Base-by-base conservation (phyloP, 2,797 vertebrate species). In the Sebastes iracundus region DNA sequence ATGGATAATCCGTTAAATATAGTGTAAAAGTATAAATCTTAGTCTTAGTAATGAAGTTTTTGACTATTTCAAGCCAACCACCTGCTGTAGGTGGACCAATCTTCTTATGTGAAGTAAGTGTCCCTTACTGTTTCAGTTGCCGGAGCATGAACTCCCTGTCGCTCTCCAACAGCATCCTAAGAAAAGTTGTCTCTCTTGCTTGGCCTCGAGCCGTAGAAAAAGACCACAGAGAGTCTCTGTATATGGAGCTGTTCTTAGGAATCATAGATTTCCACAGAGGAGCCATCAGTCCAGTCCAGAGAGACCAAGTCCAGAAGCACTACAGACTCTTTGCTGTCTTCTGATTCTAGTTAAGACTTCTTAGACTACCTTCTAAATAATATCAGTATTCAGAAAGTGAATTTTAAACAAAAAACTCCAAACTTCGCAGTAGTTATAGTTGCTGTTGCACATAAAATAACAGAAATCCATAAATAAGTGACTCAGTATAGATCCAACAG, bases 201-300 rank as follows among this genome's bases (percentile, higher is more conserved):
- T 86, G 85, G 46, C 68, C 42, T 62, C 28, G 66, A 66, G 62
- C 66, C 20, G 62, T 9, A 67, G 88, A 90, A 61, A 90, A 90
- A 61, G 90, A 94, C 83, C 90, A 94, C 74, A 92, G 83, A 65
- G 91, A 92, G 33, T 91, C 73, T 52, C 83, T 88, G 84, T 92
- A 93, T 62, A 92, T 60, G 16, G 85, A 74, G 64, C 83, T 88
- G 83, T 68, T 88, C 79, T 90, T 91, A 62, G 87, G 90, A 75
- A 92, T 23, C 88, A 91, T 82, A 3, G 78, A 79, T 74, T 91
- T 92, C 92, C 92, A 94, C 62, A 93, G 77, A 75, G 92, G 89
- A 80, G 93, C 91, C 92, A 93, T 70, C 25, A 49, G 25, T 59
- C 18, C 27, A 60, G 52, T 22, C 27, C 20, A 61, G 20, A 32